These are phyloP conservation scores for Leptura quadrifasciata DNA, from an alignment of 2,888 invertebrate genomes.

Conservation along the genomic window DNA sequence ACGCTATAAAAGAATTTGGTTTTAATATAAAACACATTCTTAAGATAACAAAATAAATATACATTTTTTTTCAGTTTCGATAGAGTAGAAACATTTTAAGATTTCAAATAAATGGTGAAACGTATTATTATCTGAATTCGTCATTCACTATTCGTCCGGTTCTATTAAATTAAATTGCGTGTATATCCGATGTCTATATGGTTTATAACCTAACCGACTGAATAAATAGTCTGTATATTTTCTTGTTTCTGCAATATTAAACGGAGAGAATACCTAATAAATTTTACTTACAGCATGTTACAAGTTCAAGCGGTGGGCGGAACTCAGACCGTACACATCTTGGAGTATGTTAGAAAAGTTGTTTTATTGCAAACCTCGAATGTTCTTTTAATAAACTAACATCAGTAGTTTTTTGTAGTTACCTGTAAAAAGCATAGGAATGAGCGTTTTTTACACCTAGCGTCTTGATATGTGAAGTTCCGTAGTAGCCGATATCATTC, in stretches of 20 bases:
- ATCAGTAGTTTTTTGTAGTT: neutral
- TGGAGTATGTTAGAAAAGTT: constrained; percentile 18
- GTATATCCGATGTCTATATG: constrained; percentile 23
- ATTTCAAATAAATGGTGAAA: too few relatives aligned
- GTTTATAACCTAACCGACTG: neutral
- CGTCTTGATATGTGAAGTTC: neutral
- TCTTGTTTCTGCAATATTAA: constrained; percentile 38
- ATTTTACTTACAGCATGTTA: constrained; percentile 48
- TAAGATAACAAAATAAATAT: too few relatives aligned
- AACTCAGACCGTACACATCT: constrained; percentile 34
- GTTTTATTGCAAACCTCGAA: constrained; percentile 19
- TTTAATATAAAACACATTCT: too few relatives aligned
- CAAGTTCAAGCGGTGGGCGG: constrained; percentile 53
- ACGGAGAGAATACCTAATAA: constrained; percentile 41
- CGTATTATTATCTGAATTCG: neutral
- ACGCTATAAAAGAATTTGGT: too few relatives aligned
- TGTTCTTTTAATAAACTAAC: neutral
- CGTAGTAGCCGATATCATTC: neutral
- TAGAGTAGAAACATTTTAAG: too few relatives aligned
- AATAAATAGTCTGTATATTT: constrained; percentile 26
- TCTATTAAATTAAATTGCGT: constrained; percentile 14
- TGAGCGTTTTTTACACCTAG: neutral
- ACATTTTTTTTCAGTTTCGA: too few relatives aligned
- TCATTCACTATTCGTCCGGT: neutral
- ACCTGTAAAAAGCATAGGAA: neutral